Evolutionary conservation across 2,113 vertebrate genomes (phyloP), one percentile per base, ranked within the genome.

Genomic region (Otocyon megalotis): DNA sequence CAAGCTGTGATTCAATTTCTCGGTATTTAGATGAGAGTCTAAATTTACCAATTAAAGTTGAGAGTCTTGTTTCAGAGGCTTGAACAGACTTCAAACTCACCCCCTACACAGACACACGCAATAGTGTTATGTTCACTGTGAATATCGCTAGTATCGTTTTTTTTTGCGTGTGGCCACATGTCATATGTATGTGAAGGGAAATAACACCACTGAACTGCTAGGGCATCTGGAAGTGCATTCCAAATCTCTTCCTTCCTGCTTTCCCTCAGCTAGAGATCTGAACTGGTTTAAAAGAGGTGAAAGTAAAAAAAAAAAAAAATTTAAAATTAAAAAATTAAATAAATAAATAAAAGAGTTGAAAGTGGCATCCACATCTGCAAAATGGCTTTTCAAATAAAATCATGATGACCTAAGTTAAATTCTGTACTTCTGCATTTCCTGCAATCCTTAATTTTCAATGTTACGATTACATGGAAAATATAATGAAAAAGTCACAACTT

Each of bases 201-300:
- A 74, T 16, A 72, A 8, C n/a, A 89, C 13, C 37, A 81, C n/a
- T 24, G 65, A 92, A 89, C 92, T 67, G 48, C n/a, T 80, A 76
- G 69, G 37, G 50, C 50, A 62, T 62, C 37, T 60, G 65, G 35
- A 88, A 97, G 62, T 19, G 74, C 74, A 19, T 67, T 54, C 74
- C 56, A 77, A 93, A 63, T 65, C 22, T 92, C 94, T 93, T 93
- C 90, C 62, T 89, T 90, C 89, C 62, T 76, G 22, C 77, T 71
- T 77, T 62, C 37, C 16, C 86, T 67, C 43, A 65, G 35, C 63
- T 89, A 30, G 32, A 83, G 53, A 80, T 24, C 12, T 43, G 32
- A 37, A 54, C 24, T n/a, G 24, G 30, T 67, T 88, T 74, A 50
- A 58, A 14, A 35, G 54, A 90, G 35, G 67, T 65, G 84, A 77